A percentile compares a stretch with the other conserved stretches of the same genome.
These are phyloP conservation scores for Agapornis roseicollis DNA, from an alignment of 2,113 vertebrate genomes.

Conservation along the genomic window DNA sequence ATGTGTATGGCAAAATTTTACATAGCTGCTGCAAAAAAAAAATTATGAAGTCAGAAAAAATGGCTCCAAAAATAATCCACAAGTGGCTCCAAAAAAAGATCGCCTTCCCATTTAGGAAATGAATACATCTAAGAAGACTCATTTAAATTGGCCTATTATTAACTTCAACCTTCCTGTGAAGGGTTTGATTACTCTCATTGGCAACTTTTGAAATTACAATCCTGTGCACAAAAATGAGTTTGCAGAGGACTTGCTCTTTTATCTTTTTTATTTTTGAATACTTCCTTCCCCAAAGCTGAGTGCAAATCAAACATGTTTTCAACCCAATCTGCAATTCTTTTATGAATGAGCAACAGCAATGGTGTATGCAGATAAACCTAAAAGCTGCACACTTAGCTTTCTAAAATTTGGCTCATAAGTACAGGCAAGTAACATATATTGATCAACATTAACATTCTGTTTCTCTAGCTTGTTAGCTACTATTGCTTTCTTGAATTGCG, in stretches of 20 bases:
- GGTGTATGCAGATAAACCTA: background rate
- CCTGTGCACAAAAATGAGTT: background rate
- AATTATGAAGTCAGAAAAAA: slow-evolving; percentile 1
- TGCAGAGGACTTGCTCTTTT: background rate
- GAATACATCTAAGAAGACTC: background rate
- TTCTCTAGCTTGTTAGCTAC: background rate
- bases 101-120: slow-evolving; percentile 48
- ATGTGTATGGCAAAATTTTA: background rate
- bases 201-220: slow-evolving; percentile 12
- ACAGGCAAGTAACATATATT: background rate
- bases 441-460: background rate
- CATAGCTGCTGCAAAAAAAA: background rate
- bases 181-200: background rate
- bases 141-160: slow-evolving; percentile 43
- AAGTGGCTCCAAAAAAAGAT: slow-evolving; percentile 50
- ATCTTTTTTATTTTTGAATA: slow-evolving; percentile 6
- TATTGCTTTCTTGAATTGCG: background rate
- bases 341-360: background rate
- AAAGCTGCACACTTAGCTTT: background rate
- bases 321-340: background rate
- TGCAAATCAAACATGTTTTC: background rate
- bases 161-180: slow-evolving; percentile 35
- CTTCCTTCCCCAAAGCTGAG: background rate
- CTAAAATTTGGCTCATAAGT: background rate
- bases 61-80: slow-evolving; percentile 43